phyloP scores from a whole-genome alignment of 2,888 invertebrate genomes.

The Lasioglossum morio region DNA sequence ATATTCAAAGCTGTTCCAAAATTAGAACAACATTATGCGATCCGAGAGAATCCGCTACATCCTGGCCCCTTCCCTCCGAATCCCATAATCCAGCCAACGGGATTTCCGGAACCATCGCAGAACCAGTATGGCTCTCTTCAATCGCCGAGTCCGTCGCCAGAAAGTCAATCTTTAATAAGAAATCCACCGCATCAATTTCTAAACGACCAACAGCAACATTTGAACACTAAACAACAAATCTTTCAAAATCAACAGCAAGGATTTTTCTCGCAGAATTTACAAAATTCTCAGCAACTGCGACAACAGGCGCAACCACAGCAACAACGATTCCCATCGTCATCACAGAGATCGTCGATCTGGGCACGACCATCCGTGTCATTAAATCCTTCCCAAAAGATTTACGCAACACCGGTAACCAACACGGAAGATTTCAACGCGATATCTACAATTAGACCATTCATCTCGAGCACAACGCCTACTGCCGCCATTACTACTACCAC shows the following conservation, averaged over 20 bases:
- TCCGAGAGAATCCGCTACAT: conserved; percentile 82
- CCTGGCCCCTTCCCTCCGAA: conserved; percentile 83
- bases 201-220: conserved; percentile 65
- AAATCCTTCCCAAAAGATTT: conserved; percentile 77
- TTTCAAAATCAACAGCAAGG: conserved; percentile 81
- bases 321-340: conserved; percentile 67
- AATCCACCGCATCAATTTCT: conserved; percentile 55
- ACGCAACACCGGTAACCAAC: conserved; percentile 79
- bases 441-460: conserved; percentile 83
- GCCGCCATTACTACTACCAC: conserved; percentile 86
- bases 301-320: conserved; percentile 81
- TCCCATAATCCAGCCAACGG: conserved; percentile 67
- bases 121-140: conserved; percentile 86
- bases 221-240: conserved; percentile 66
- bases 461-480: conserved; percentile 85
- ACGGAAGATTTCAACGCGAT: conserved; percentile 76
- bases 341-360: conserved; percentile 77
- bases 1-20: conserved; percentile 91
- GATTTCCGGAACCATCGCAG: conserved; percentile 65
- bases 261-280: conserved; percentile 76
- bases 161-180: conserved; percentile 59
- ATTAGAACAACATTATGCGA: conserved; percentile 89
- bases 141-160: conserved; percentile 72
- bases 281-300: conserved; percentile 80
- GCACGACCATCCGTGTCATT: conserved; percentile 72